Base-by-base conservation (phyloP, 2,888 invertebrate species). In the Temnothorax rugatulus region DNA sequence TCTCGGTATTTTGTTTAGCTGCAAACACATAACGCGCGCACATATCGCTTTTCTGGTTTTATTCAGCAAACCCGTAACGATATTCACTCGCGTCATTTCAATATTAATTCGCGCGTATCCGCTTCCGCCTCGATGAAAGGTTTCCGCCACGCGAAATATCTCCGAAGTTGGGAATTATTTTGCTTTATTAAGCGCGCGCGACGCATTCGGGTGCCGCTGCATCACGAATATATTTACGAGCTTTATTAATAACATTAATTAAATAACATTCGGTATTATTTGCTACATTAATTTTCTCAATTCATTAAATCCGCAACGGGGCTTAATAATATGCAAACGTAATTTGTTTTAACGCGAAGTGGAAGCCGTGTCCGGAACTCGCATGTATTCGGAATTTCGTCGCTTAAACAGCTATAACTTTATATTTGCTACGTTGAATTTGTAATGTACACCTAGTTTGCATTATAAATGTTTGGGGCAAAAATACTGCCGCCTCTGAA, bases 191-290 rank as follows among this genome's bases (percentile, higher is more conserved):
- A 77, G 15, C 47, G 18, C 52, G 15, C n/a, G 52, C 34, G 34
- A 5, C 34, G 64, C 29, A 13, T 34, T 44, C 47, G 9, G 21
- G 34, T 4, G 13, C 41, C 47, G 47, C 7, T 21, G 57, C 29
- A 29, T 44, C 50, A 8, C 69, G 25, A 79, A 79, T 79, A 79
- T 79, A 79, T 79, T 79, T 73, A 34, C 74, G 34, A 74, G 57
- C 57, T 79, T 74, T 79, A 79, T 79, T 79, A 79, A 79, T 74
- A 73, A 74, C 79, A 44, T 79, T 79, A 79, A 79, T 79, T 79
- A 79, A 79, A 79, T 79, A 59, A 79, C 57, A 79, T 79, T 79
- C 47, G 57, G 34, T 47, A 74, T 79, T 79, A 79, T 79, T 79
- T 74, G 74, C 79, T 44, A 59, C 75, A 79, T 59, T 79, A 79